Percentiles rank a stretch among this genome's conserved stretches.
phyloP scores from a whole-genome alignment of 2,797 vertebrate genomes.

The Notoglanidium macrostoma region DNA sequence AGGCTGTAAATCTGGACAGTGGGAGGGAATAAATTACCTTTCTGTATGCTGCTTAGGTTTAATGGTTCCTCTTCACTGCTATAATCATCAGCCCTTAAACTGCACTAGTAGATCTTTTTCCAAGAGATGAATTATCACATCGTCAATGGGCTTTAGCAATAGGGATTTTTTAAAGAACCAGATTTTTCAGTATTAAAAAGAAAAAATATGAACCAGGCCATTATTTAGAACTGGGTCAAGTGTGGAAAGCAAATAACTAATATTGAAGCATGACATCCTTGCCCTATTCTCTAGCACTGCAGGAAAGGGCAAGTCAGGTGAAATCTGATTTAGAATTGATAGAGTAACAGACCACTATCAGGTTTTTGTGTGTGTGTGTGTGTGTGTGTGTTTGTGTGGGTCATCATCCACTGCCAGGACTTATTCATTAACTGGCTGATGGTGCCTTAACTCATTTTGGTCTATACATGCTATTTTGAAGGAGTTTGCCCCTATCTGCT shows the following conservation, averaged over 20 bases:
- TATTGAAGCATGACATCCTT: slow-evolving; percentile 15
- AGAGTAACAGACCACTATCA: slow-evolving; percentile 32
- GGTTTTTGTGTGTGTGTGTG: slow-evolving; percentile 1
- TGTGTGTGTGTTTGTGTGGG: neutral
- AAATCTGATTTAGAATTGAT: slow-evolving; percentile 47
- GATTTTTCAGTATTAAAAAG: slow-evolving; percentile 2
- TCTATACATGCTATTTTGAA: neutral
- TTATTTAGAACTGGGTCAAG: slow-evolving; percentile 10
- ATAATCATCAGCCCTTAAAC: slow-evolving; percentile 24
- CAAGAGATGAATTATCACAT: slow-evolving; percentile 14
- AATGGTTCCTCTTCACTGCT: slow-evolving; percentile 35
- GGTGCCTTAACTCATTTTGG: neutral
- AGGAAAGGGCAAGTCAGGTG: slow-evolving; percentile 58
- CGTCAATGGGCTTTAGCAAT: neutral
- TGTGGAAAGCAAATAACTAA: slow-evolving; percentile 36
- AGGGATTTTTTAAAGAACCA: slow-evolving; percentile 6
- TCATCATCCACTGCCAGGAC: slow-evolving; percentile 1
- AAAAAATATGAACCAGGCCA: neutral
- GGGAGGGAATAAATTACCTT: slow-evolving; percentile 43
- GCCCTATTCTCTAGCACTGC: neutral
- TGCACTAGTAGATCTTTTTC: neutral
- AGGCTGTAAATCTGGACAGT: slow-evolving; percentile 41
- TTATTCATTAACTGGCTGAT: slow-evolving; percentile 24
- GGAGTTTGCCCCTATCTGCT: neutral
- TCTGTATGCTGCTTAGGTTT: slow-evolving; percentile 40